Evolutionary conservation across 2,113 vertebrate genomes (phyloP).

Genomic region (Pica pica): DNA sequence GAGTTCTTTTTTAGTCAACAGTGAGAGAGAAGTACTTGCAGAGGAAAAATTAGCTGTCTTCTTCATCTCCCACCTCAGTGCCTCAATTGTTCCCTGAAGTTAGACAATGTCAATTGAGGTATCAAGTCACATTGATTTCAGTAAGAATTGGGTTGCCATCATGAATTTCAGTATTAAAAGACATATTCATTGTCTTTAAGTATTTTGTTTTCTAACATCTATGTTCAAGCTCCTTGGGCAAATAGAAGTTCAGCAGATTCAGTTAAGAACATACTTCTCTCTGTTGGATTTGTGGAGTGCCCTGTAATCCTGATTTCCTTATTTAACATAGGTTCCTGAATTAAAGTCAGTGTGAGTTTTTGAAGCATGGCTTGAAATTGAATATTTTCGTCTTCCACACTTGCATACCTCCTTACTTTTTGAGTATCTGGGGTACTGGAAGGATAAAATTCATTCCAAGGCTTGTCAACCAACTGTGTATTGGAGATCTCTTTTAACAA

Average conservation of each 20-base stretch:
- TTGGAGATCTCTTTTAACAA: neutral
- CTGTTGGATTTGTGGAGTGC: neutral
- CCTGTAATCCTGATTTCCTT: neutral
- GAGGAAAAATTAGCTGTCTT: neutral
- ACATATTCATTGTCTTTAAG: neutral
- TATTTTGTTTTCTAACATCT: neutral
- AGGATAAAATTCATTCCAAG: neutral
- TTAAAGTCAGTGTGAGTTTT: neutral
- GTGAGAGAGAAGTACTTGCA: neutral
- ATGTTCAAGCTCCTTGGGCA: neutral
- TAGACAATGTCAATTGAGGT: neutral
- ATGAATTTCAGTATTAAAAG: neutral
- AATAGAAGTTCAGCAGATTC: neutral
- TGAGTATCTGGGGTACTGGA: neutral
- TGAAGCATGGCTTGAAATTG: neutral
- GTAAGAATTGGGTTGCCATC: neutral
- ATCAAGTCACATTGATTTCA: accelerated
- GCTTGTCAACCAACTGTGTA: neutral
- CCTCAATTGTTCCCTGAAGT: neutral
- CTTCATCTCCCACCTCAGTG: neutral
- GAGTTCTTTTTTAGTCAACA: neutral
- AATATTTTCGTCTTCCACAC: neutral
- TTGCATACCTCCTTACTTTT: neutral
- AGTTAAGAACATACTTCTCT: neutral
- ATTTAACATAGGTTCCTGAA: neutral